These are phyloP conservation scores for Aethina tumida DNA, from an alignment of 1,140 invertebrate genomes.

Conservation along the genomic window DNA sequence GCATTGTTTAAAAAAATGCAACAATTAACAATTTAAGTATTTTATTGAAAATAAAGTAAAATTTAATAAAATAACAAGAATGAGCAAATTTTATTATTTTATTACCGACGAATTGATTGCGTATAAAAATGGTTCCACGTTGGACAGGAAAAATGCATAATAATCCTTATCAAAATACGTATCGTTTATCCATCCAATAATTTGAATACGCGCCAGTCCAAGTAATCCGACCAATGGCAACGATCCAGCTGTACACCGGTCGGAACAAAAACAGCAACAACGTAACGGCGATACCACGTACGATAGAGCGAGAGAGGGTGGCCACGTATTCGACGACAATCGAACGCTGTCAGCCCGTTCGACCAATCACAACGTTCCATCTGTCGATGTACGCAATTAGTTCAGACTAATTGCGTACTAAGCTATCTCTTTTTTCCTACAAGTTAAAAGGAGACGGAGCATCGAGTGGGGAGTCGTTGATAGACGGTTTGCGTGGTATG, in stretches of 20 bases:
- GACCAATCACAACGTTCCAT: constrained; percentile 34
- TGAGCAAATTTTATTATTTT: too few species aligned
- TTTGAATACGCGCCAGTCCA: constrained; percentile 13
- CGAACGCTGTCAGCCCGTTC: not conserved
- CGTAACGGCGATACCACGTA: not conserved
- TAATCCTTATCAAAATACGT: too few species aligned
- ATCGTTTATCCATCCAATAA: too few species aligned
- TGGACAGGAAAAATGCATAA: too few species aligned
- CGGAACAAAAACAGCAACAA: constrained; percentile 7
- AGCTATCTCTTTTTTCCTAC: constrained; percentile 1
- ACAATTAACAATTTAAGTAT: too few species aligned
- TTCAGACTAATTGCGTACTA: constrained; percentile 13
- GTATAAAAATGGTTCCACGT: too few species aligned
- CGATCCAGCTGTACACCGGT: constrained; percentile 28
- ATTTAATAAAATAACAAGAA: too few species aligned
- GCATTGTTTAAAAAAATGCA: too few species aligned
- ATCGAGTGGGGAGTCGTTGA: constrained; percentile 9
- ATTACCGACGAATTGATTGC: too few species aligned
- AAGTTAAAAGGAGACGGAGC: constrained; percentile 9
- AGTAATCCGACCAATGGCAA: constrained; percentile 23
- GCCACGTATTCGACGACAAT: constrained; percentile 15
- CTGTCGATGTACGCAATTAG: constrained; percentile 25
- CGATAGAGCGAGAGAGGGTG: constrained; percentile 10
- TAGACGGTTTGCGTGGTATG: constrained; percentile 11
- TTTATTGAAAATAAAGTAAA: too few species aligned